phyloP scores from a whole-genome alignment of 2,888 invertebrate genomes.

The Meghimatium bilineatum region DNA sequence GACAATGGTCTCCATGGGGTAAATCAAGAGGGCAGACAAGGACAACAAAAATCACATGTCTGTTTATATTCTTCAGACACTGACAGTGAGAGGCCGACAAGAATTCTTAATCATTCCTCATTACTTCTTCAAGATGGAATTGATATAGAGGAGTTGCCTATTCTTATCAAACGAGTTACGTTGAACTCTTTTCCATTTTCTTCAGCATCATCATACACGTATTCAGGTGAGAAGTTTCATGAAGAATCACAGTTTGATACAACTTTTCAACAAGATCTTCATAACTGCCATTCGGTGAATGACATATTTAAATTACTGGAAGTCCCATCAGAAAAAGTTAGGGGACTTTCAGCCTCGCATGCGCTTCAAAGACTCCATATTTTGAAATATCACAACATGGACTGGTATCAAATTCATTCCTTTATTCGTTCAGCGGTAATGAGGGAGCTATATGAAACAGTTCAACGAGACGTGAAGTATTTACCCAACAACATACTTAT shows the following conservation, averaged over 20 bases:
- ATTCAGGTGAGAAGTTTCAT: constrained; percentile 53
- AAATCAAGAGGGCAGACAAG: neutral
- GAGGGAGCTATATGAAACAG: constrained; percentile 79
- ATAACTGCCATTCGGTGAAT: constrained; percentile 58
- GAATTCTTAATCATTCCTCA: constrained; percentile 77
- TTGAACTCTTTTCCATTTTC: constrained; percentile 55
- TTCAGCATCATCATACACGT: constrained; percentile 42
- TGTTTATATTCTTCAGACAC: constrained; percentile 4
- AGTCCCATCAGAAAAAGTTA: constrained; percentile 79
- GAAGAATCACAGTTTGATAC: constrained; percentile 58
- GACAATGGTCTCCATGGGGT: no score
- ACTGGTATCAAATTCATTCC: constrained; percentile 69
- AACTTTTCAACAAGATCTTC: constrained; percentile 56
- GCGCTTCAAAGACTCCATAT: constrained; percentile 62
- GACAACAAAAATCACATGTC: neutral
- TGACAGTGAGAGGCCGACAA: constrained; percentile 6
- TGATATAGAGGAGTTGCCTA: constrained; percentile 84
- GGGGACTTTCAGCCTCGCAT: constrained; percentile 65
- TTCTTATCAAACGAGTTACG: constrained; percentile 80
- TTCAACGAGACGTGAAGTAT: constrained; percentile 64
- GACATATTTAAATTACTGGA: constrained; percentile 78
- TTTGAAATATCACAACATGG: constrained; percentile 58
- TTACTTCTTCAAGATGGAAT: constrained; percentile 84
- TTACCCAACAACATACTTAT: constrained; percentile 58
- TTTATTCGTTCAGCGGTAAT: constrained; percentile 78